A percentile compares a stretch with the other conserved stretches of the same genome.
phyloP scores from a whole-genome alignment of 2,888 invertebrate species.

The Invenusta paracnida region DNA sequence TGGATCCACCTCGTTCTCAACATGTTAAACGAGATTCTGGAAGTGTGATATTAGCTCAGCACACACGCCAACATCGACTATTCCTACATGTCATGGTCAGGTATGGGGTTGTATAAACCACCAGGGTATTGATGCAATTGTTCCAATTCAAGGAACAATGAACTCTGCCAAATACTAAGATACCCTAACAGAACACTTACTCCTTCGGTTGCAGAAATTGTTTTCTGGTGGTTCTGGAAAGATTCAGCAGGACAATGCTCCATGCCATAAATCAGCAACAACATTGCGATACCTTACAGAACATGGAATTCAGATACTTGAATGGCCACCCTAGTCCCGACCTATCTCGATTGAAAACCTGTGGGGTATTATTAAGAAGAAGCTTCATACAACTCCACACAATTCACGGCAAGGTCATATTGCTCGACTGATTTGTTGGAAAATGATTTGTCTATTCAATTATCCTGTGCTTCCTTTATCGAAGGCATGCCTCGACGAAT shows the following conservation, averaged over 20 bases:
- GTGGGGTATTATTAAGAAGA: background rate
- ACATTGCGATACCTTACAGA: background rate
- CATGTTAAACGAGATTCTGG: background rate
- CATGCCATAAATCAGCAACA: background rate
- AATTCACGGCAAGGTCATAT: background rate
- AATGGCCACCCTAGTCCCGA: background rate
- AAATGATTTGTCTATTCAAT: background rate
- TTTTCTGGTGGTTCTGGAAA: background rate
- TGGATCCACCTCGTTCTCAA: background rate
- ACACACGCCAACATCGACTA: background rate
- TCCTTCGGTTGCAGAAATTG: background rate
- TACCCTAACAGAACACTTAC: background rate
- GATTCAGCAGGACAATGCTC: background rate
- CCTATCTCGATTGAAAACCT: background rate
- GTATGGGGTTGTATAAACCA: background rate
- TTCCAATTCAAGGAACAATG: conserved; percentile 16
- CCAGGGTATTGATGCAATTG: background rate
- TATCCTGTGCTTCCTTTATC: background rate
- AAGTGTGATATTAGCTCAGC: background rate
- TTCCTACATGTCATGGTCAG: background rate
- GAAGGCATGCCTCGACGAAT: too few relatives aligned
- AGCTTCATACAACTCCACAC: background rate
- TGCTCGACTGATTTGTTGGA: background rate
- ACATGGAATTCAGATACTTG: background rate
- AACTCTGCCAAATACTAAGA: conserved; percentile 1